Evolutionary conservation across 2,888 invertebrate genomes (phyloP).

Genomic region (Heliconius sara): DNA sequence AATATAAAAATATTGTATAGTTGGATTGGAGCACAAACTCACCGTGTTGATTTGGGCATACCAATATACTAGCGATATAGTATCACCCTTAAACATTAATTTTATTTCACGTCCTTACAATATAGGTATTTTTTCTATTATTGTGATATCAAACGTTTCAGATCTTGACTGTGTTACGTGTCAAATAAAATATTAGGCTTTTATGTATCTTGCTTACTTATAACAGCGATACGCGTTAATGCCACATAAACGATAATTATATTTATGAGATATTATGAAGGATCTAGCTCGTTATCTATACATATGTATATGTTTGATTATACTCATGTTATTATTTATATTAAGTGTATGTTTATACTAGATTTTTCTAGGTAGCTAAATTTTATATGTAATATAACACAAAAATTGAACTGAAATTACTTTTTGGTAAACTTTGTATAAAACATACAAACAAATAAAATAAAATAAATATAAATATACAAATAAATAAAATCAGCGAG

Average conservation of each 20-base stretch:
- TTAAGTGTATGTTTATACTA: neutral
- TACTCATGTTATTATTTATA: neutral
- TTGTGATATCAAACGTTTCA: neutral
- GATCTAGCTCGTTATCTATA: neutral
- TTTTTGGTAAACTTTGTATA: too few species aligned
- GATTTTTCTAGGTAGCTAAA: too few species aligned
- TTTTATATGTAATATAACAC: too few species aligned
- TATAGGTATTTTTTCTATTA: neutral
- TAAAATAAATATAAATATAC: neutral
- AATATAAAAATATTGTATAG: too few species aligned
- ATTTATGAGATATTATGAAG: slow-evolving; percentile 9
- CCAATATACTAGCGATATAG: too few species aligned
- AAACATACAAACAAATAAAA: neutral
- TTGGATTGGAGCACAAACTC: too few species aligned
- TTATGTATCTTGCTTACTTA: slow-evolving; percentile 9
- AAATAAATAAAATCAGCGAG: neutral
- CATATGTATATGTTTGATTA: neutral
- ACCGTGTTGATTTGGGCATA: too few species aligned
- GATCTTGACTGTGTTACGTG: slow-evolving; percentile 13
- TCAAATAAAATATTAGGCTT: neutral
- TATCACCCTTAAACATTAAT: neutral
- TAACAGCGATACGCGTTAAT: neutral
- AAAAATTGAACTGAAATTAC: too few species aligned
- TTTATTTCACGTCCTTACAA: neutral
- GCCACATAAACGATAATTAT: neutral